Percentiles rank a stretch among this genome's conserved stretches.
Evolutionary conservation across 2,113 vertebrate genomes (phyloP).

Genomic region (Silurus asotus): DNA sequence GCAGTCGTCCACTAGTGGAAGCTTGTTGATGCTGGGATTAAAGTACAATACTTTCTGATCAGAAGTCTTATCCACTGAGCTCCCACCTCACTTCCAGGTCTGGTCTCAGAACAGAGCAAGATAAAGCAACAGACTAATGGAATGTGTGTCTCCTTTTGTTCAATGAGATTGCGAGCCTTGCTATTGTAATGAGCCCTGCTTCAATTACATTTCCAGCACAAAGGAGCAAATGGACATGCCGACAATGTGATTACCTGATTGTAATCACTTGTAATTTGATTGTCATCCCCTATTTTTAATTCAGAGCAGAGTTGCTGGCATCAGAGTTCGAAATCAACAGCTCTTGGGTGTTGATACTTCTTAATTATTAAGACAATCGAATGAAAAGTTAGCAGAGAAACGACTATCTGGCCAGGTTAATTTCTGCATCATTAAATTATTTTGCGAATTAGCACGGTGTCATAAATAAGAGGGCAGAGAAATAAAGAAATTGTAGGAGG

Average conservation of each 20-base stretch:
- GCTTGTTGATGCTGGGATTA: no score
- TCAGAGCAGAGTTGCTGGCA: slow-evolving; percentile 50
- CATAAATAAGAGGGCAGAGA: slow-evolving; percentile 62
- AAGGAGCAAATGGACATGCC: slow-evolving; percentile 36
- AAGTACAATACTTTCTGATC: no score
- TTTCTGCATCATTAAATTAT: slow-evolving; percentile 73
- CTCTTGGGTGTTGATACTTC: slow-evolving; percentile 66
- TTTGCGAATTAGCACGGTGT: slow-evolving; percentile 61
- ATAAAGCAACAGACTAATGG: slow-evolving; percentile 24
- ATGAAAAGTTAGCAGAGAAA: slow-evolving; percentile 65
- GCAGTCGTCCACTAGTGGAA: no score
- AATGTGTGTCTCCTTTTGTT: slow-evolving; percentile 43
- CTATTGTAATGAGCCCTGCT: slow-evolving; percentile 40
- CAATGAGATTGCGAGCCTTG: slow-evolving; percentile 17
- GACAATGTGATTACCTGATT: slow-evolving; percentile 68
- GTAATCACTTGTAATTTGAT: slow-evolving; percentile 68
- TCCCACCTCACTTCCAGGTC: no score
- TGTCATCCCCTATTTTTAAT: slow-evolving; percentile 62
- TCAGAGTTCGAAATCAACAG: slow-evolving; percentile 57
- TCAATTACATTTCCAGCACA: slow-evolving; percentile 48
- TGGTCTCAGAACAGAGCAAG: neutral
- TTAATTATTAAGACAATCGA: slow-evolving; percentile 70
- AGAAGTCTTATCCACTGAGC: no score
- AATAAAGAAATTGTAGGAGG: slow-evolving; percentile 62
- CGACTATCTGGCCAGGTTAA: slow-evolving; percentile 68